These are phyloP conservation scores for Lasioglossum morio DNA, from an alignment of 2,888 invertebrate species.

Conservation along the genomic window DNA sequence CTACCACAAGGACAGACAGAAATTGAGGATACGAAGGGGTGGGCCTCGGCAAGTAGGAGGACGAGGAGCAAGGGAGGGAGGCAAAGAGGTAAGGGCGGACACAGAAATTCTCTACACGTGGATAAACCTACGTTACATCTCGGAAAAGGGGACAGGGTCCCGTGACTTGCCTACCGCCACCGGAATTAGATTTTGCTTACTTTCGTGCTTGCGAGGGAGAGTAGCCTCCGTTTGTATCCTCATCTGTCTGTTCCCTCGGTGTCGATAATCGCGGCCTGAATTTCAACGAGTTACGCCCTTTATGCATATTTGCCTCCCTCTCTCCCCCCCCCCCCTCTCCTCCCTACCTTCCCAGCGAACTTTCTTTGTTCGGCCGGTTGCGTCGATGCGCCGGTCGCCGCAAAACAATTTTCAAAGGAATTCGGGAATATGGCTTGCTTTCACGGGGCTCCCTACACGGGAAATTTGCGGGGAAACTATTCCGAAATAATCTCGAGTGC, in stretches of 20 bases:
- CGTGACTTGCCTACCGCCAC: constrained; percentile 59
- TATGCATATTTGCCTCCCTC: constrained; percentile 47
- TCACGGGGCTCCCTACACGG: not conserved
- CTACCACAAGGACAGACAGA: constrained; percentile 67
- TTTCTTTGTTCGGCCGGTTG: constrained; percentile 33
- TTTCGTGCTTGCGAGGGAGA: constrained; percentile 48
- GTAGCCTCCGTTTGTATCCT: constrained; percentile 40
- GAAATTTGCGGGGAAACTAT: constrained; percentile 40
- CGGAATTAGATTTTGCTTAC: constrained; percentile 68
- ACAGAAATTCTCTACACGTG: constrained; percentile 60
- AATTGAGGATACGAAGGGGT: constrained; percentile 56
- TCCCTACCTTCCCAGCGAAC: not conserved
- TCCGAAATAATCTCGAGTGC: constrained; percentile 38
- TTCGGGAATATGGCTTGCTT: constrained; percentile 30
- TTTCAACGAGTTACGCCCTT: constrained; percentile 54
- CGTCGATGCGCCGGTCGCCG: constrained; percentile 40
- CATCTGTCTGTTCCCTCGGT: constrained; percentile 35
- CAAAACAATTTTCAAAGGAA: constrained; percentile 52
- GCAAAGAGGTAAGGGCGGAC: constrained; percentile 13
- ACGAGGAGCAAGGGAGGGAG: constrained; percentile 39
- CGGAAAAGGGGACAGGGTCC: constrained; percentile 50
- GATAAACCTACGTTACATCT: constrained; percentile 62
- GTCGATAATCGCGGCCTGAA: constrained; percentile 61
- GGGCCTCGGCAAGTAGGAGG: not conserved
- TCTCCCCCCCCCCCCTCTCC: too few relatives aligned